A percentile compares a stretch with the other conserved stretches of the same genome.
Evolutionary conservation across 2,888 invertebrate genomes (phyloP).

Genomic region (Hetaerina titia): DNA sequence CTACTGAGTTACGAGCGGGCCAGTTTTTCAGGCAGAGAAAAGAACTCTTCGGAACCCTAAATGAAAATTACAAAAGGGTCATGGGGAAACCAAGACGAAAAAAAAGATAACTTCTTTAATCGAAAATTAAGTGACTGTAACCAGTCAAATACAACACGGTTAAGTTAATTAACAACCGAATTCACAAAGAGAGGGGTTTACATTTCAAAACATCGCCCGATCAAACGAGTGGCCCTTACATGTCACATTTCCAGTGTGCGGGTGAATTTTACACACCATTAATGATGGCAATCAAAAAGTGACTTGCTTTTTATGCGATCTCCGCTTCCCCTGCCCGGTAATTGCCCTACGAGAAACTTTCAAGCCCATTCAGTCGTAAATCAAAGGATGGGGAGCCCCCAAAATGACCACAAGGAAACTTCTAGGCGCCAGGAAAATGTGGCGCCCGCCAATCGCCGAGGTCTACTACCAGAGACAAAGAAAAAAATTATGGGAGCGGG

Average conservation of each 20-base stretch:
- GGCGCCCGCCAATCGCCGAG: conserved; percentile 21
- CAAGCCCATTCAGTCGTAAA: not conserved
- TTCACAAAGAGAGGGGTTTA: not conserved
- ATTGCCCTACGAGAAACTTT: not conserved
- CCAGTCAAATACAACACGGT: not conserved
- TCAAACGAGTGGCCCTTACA: not conserved
- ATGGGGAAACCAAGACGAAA: not conserved
- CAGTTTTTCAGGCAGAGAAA: not conserved
- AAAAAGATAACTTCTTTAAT: not conserved
- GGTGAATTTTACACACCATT: not conserved
- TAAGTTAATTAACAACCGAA: conserved; percentile 18
- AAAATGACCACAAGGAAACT: not conserved
- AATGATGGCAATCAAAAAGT: conserved; percentile 7
- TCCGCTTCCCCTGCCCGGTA: not conserved
- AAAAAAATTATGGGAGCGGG: not conserved
- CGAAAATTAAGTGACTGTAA: not conserved
- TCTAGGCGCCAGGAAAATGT: not conserved
- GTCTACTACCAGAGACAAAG: not conserved
- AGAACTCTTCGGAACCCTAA: not conserved
- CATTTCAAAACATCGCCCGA: not conserved
- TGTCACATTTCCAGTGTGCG: not conserved
- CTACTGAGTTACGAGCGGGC: not conserved
- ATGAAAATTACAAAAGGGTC: not conserved
- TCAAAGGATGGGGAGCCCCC: not conserved
- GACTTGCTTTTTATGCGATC: not conserved